phyloP scores from a whole-genome alignment of 2,888 invertebrate genomes.

The Protophormia terraenovae region DNA sequence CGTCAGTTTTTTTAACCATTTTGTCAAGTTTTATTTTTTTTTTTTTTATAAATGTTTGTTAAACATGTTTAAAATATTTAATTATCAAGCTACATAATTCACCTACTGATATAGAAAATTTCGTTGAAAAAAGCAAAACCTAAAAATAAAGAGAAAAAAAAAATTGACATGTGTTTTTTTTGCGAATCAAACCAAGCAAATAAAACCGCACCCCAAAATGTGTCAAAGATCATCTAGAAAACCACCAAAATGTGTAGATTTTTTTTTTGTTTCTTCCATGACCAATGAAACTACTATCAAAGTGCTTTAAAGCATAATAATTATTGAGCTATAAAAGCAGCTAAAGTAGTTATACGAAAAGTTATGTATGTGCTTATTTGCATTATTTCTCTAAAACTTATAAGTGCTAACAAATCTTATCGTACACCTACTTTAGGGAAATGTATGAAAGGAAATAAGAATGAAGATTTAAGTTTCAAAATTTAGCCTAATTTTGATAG shows the following conservation, averaged over 20 bases:
- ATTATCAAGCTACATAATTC: constrained; percentile 28
- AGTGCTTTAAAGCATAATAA: constrained; percentile 40
- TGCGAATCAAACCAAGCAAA: constrained; percentile 28
- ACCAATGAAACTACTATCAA: constrained; percentile 9
- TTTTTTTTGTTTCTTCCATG: background rate
- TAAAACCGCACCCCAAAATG: constrained; percentile 70
- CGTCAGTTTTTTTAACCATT: constrained; percentile 15
- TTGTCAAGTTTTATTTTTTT: constrained; percentile 14
- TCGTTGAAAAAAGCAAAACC: background rate
- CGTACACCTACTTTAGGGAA: no score
- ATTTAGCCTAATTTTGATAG: no score
- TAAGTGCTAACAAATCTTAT: no score
- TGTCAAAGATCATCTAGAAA: constrained; percentile 71
- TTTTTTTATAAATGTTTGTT: constrained; percentile 21
- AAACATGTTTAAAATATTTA: constrained; percentile 54
- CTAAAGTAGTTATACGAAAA: no score
- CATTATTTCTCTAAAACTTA: no score
- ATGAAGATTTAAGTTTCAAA: background rate
- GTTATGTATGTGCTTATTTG: no score
- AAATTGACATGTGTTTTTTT: constrained; percentile 52
- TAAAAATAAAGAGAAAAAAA: constrained; percentile 1
- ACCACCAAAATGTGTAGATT: constrained; percentile 5
- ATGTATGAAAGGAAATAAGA: background rate
- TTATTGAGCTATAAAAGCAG: constrained; percentile 2
- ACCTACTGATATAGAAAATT: constrained; percentile 48